These are phyloP conservation scores for Pediacus dermestoides DNA, from an alignment of 2,888 invertebrate genomes.

Conservation along the genomic window DNA sequence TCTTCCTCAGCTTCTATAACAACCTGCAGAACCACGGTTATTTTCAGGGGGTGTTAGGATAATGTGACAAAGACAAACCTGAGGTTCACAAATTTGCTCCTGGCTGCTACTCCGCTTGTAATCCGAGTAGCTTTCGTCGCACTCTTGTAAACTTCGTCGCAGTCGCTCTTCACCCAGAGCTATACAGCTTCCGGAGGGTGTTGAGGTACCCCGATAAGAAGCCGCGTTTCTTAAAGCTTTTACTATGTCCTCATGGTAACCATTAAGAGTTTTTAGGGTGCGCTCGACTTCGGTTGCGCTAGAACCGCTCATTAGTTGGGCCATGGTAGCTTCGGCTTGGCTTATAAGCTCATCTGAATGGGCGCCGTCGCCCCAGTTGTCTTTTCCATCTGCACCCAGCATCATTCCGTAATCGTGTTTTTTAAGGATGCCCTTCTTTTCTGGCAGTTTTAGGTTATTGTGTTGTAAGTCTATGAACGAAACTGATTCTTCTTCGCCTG, in stretches of 20 bases:
- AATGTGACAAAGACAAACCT: too few relatives aligned
- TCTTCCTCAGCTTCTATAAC: conserved; percentile 56
- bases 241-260: conserved; percentile 88
- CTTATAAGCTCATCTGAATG: conserved; percentile 52
- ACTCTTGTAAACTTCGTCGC: conserved; percentile 65
- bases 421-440: conserved; percentile 91
- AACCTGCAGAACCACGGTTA: conserved; percentile 34
- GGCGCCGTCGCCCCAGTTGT: conserved; percentile 71
- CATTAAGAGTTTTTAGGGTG: conserved; percentile 83
- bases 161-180: conserved; percentile 67
- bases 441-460: conserved; percentile 75
- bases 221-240: conserved; percentile 86
- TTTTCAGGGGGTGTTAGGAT: too few relatives aligned
- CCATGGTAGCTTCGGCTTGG: conserved; percentile 60
- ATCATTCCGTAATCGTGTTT: conserved; percentile 77
- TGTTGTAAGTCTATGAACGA: conserved; percentile 78
- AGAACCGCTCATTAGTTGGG: conserved; percentile 54
- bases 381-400: conserved; percentile 66
- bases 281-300: conserved; percentile 75
- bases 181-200: conserved; percentile 62
- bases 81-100: conserved; percentile 73
- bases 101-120: conserved; percentile 60
- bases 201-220: conserved; percentile 57
- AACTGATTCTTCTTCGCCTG: conserved; percentile 67
- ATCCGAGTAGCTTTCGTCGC: conserved; percentile 56